phyloP scores from a whole-genome alignment of 2,797 vertebrate species.

The Linurgus olivaceus region DNA sequence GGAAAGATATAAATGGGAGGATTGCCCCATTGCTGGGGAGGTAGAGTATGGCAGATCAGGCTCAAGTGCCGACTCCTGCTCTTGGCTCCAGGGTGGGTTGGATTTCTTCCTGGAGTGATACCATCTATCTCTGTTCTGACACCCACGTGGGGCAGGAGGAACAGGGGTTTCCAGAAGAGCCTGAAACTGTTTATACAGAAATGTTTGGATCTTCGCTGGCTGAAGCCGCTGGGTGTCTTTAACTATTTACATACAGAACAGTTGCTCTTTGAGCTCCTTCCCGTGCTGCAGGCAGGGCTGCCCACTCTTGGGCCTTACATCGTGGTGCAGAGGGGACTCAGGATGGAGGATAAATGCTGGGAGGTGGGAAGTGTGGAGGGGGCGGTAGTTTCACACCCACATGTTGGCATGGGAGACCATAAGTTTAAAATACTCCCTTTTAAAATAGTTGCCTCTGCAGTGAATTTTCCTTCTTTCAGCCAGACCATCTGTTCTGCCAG shows the following conservation, averaged over 20 bases:
- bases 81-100: not conserved
- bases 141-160: accelerated
- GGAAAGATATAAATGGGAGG: not conserved
- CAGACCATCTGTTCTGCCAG: not conserved
- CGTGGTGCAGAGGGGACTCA: accelerated
- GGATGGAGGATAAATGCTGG: not conserved
- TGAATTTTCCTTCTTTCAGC: not conserved
- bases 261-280: not conserved
- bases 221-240: not conserved
- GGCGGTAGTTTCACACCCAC: not conserved
- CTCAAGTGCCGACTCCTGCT: not conserved
- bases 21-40: not conserved
- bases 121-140: not conserved
- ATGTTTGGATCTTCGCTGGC: not conserved
- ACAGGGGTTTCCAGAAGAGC: not conserved
- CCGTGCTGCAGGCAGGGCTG: not conserved
- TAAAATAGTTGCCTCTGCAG: not conserved
- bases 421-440: not conserved
- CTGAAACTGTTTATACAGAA: not conserved
- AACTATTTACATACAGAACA: not conserved
- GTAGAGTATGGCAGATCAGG: not conserved
- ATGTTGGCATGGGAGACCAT: accelerated
- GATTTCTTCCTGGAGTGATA: not conserved
- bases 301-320: not conserved
- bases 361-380: not conserved